These are phyloP conservation scores for Crypturellus undulatus DNA, from an alignment of 2,113 vertebrate genomes.

Conservation along the genomic window DNA sequence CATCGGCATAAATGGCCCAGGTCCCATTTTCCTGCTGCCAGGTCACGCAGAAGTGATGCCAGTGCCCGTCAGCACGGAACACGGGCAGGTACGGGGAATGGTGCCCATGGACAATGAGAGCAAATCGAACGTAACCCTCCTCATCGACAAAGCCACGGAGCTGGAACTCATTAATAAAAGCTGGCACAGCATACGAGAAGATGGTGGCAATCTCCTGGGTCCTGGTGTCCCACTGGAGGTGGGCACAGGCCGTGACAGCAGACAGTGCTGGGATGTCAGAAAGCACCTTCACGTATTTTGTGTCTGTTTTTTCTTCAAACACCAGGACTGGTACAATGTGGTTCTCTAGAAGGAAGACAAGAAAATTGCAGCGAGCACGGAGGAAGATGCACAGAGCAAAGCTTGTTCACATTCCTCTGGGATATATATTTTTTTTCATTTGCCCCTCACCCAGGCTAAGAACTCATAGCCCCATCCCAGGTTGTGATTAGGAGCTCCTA, in stretches of 20 bases:
- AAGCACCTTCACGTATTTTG: slow-evolving; percentile 79
- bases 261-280: slow-evolving; percentile 77
- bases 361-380: background rate
- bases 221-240: slow-evolving; percentile 85
- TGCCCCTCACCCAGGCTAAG: background rate
- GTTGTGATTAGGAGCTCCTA: background rate
- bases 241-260: slow-evolving; percentile 83
- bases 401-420: background rate
- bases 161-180: slow-evolving; percentile 89
- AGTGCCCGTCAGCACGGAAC: slow-evolving; percentile 80
- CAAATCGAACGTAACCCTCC: slow-evolving; percentile 78
- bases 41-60: slow-evolving; percentile 90
- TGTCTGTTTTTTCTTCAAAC: slow-evolving; percentile 81
- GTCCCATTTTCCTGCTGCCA: slow-evolving; percentile 79
- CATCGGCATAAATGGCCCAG: slow-evolving; percentile 85
- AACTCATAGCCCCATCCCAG: background rate
- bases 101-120: slow-evolving; percentile 86
- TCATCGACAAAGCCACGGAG: slow-evolving; percentile 80
- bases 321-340: slow-evolving; percentile 71
- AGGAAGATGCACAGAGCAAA: background rate
- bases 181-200: slow-evolving; percentile 85
- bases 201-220: slow-evolving; percentile 79
- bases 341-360: slow-evolving; percentile 29
- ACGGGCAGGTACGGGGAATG: slow-evolving; percentile 84
- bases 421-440: background rate